phyloP scores from a whole-genome alignment of 2,888 invertebrate species.

The Aphodius granarius region DNA sequence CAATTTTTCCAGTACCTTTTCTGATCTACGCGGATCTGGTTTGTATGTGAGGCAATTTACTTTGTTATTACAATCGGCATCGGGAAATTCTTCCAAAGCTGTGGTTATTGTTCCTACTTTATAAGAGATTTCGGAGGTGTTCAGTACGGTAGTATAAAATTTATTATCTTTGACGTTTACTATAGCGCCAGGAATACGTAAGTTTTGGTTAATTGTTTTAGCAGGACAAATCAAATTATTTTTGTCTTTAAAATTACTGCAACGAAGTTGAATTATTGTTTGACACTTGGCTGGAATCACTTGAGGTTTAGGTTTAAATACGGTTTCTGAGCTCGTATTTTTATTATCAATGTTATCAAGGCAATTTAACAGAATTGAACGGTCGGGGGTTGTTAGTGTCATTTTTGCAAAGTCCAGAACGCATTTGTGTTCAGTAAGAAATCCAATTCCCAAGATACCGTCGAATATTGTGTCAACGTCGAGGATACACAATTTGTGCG shows the following conservation, averaged over 20 bases:
- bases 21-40: background rate
- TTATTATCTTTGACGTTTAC: background rate
- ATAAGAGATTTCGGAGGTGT: background rate
- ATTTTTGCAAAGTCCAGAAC: background rate
- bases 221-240: too few species aligned
- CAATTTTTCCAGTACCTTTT: background rate
- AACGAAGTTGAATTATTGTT: background rate
- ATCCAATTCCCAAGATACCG: background rate
- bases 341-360: background rate
- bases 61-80: background rate
- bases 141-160: background rate
- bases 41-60: background rate
- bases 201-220: too few species aligned
- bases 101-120: background rate
- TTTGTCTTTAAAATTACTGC: background rate
- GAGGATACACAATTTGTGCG: background rate
- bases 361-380: background rate
- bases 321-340: background rate
- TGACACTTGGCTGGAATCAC: background rate
- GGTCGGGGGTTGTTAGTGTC: background rate
- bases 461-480: background rate
- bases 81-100: background rate
- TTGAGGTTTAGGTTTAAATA: background rate
- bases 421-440: background rate
- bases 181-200: background rate